These are phyloP conservation scores for Hippocampus abdominalis DNA, from an alignment of 2,113 vertebrate genomes.

Conservation along the genomic window DNA sequence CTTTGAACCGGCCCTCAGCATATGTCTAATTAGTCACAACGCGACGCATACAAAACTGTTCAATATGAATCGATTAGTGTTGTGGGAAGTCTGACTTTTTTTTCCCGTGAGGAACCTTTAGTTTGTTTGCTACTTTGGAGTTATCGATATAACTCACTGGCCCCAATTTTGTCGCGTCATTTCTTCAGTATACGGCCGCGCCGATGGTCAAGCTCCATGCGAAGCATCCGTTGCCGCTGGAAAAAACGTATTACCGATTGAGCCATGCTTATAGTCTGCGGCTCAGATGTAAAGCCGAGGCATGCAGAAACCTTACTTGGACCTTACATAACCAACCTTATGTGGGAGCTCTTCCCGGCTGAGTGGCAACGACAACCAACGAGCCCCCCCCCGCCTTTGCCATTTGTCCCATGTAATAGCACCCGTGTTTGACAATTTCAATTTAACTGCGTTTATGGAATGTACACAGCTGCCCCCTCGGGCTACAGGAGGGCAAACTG, in stretches of 20 bases:
- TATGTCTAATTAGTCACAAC: conserved; percentile 12
- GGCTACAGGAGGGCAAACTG: background rate
- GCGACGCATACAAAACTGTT: background rate
- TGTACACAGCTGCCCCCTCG: conserved; percentile 14
- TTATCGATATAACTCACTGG: background rate
- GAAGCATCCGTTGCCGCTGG: background rate
- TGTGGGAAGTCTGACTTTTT: background rate
- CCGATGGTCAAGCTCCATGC: background rate
- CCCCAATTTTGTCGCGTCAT: background rate
- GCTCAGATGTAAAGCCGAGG: conserved; percentile 33
- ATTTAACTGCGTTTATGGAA: conserved; percentile 9
- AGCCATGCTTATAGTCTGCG: conserved; percentile 29
- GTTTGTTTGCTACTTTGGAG: background rate
- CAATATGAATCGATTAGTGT: background rate
- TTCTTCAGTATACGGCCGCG: background rate
- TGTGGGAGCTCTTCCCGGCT: conserved; percentile 50
- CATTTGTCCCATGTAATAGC: conserved; percentile 9
- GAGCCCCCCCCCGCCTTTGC: background rate
- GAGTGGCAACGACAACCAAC: conserved; percentile 15
- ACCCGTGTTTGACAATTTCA: conserved; percentile 5
- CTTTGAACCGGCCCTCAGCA: conserved; percentile 42
- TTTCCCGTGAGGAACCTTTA: background rate
- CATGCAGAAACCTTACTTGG: conserved; percentile 40
- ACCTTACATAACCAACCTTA: conserved; percentile 58
- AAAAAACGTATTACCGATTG: conserved; percentile 39